phyloP scores from a whole-genome alignment of 1,140 invertebrate species.

The Drosophila takahashii region DNA sequence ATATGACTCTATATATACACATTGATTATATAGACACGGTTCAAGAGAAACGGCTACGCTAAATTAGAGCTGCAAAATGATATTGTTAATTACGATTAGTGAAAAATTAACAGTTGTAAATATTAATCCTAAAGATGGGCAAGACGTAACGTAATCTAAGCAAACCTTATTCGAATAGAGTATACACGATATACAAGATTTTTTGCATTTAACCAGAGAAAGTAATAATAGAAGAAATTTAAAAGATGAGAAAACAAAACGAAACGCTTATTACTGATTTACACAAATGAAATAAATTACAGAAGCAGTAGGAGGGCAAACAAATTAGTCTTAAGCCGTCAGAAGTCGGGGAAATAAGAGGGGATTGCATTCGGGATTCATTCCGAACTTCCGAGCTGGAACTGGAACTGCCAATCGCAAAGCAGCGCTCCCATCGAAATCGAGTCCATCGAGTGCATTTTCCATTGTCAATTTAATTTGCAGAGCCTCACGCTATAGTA shows the following conservation, averaged over 20 bases:
- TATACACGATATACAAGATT: constrained; percentile 67
- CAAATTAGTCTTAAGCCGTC: constrained; percentile 58
- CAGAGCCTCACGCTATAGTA: constrained; percentile 43
- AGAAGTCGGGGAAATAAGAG: constrained; percentile 18
- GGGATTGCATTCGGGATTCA: constrained; percentile 14
- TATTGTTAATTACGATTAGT: constrained; percentile 52
- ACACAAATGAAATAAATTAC: constrained; percentile 52
- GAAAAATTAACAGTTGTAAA: constrained; percentile 53
- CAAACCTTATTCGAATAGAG: constrained; percentile 47
- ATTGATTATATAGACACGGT: constrained; percentile 36
- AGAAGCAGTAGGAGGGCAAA: constrained; percentile 51
- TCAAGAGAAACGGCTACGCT: constrained; percentile 33
- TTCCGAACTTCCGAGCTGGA: constrained; percentile 5
- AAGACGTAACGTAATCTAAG: constrained; percentile 28
- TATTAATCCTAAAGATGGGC: constrained; percentile 34
- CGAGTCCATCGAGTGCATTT: constrained; percentile 29
- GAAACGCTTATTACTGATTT: constrained; percentile 81
- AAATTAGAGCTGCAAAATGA: constrained; percentile 30
- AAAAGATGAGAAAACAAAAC: constrained; percentile 59
- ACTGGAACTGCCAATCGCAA: constrained; percentile 13
- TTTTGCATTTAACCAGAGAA: constrained; percentile 73
- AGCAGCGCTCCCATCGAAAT: constrained; percentile 15
- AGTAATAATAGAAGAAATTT: constrained; percentile 74
- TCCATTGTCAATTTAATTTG: constrained; percentile 71
- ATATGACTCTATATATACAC: constrained; percentile 45